Percentiles rank a stretch among this genome's conserved stretches.
These are phyloP conservation scores for Synergus laeviventris DNA, from an alignment of 2,888 invertebrate genomes.

Conservation along the genomic window DNA sequence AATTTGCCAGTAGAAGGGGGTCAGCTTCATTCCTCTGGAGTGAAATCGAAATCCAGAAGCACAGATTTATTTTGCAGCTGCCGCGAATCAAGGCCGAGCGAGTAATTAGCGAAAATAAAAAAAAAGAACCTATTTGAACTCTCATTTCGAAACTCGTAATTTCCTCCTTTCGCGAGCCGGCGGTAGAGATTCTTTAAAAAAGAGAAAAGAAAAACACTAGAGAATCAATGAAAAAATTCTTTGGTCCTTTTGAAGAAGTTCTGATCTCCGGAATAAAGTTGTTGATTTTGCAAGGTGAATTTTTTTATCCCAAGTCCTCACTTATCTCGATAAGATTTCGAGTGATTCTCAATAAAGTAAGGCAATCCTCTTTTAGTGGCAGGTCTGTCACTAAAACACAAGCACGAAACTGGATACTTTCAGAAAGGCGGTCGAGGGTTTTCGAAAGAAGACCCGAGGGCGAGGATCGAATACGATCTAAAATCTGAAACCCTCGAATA, in stretches of 20 bases:
- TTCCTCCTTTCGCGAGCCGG: background rate
- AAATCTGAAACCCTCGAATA: slow-evolving; percentile 34
- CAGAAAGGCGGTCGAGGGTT: slow-evolving; percentile 30
- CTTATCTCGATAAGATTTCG: slow-evolving; percentile 18
- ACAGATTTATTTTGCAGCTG: slow-evolving; percentile 37
- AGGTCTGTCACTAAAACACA: slow-evolving; percentile 31
- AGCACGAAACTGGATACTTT: slow-evolving; percentile 40
- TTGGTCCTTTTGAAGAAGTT: background rate
- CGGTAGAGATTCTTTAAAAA: background rate
- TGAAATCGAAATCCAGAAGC: slow-evolving; percentile 9
- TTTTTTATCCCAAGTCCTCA: background rate
- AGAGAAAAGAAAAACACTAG: background rate
- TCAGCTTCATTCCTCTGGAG: background rate
- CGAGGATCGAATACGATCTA: slow-evolving; percentile 30
- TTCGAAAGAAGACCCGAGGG: slow-evolving; percentile 22
- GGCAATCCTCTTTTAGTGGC: slow-evolving; percentile 33
- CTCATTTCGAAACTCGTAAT: background rate
- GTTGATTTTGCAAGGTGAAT: slow-evolving; percentile 15
- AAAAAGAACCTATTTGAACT: background rate
- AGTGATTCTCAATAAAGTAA: slow-evolving; percentile 31
- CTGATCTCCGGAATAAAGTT: background rate
- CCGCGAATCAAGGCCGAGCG: slow-evolving; percentile 21
- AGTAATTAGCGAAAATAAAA: slow-evolving; percentile 9
- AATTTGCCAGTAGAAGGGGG: background rate
- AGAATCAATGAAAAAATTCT: background rate